Conservation (phyloP, 2,888 invertebrate genomes). For the Melinaea marsaeus region DNA sequence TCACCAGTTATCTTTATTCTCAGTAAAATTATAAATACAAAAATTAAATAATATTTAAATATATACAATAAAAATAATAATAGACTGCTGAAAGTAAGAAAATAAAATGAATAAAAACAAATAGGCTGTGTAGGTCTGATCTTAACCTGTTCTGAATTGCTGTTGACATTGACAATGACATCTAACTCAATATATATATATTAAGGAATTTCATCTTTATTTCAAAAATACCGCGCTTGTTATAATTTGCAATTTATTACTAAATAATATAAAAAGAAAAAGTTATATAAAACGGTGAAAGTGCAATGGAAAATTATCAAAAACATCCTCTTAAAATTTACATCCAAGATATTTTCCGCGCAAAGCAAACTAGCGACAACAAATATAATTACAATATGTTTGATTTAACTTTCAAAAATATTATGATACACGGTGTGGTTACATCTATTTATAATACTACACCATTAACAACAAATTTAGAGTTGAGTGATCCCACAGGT, state of each 20-base stretch:
- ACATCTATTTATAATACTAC: conserved; percentile 56
- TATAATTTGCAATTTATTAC: background rate
- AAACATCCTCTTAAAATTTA: conserved; percentile 59
- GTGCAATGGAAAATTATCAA: conserved; percentile 43
- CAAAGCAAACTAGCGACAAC: conserved; percentile 48
- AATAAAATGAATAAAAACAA: too few species aligned
- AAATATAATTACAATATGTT: conserved; percentile 66
- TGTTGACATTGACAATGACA: too few species aligned
- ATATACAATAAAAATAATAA: too few species aligned
- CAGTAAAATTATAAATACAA: too few species aligned
- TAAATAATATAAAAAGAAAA: background rate
- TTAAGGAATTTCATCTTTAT: too few species aligned
- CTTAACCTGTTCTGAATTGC: too few species aligned
- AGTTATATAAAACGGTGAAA: background rate
- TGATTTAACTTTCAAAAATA: conserved; percentile 60
- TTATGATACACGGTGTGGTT: conserved; percentile 65
- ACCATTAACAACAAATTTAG: conserved; percentile 47
- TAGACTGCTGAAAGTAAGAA: too few species aligned
- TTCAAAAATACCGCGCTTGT: background rate
- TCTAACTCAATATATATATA: too few species aligned
- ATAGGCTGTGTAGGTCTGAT: too few species aligned
- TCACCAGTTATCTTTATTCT: too few species aligned
- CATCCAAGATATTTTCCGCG: conserved; percentile 68
- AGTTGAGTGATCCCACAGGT: conserved; percentile 65
- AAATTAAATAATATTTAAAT: too few species aligned